Evolutionary conservation across 2,888 invertebrate genomes (phyloP).

Genomic region (Falcaria lacertinaria): DNA sequence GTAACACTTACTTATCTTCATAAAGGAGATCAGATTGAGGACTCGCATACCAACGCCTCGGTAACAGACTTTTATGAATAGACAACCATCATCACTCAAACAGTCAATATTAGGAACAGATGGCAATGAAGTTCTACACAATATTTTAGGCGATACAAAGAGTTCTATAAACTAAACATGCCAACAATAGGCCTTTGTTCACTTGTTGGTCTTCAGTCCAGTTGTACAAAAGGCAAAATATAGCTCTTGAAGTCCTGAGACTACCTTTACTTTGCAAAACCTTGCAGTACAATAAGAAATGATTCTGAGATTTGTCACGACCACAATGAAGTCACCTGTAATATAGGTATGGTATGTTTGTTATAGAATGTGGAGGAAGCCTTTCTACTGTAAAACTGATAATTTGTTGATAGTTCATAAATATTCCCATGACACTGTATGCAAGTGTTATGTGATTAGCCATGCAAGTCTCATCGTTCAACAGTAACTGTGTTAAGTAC

Average conservation of each 20-base stretch:
- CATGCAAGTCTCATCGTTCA: slow-evolving; percentile 15
- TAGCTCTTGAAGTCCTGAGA: background rate
- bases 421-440: too few relatives aligned
- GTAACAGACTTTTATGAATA: background rate
- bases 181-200: background rate
- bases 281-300: too few relatives aligned
- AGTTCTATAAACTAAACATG: background rate
- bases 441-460: background rate
- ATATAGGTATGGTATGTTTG: too few relatives aligned
- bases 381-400: too few relatives aligned
- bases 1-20: slow-evolving; percentile 14
- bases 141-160: background rate
- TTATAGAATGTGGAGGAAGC: too few relatives aligned
- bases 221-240: background rate
- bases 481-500: slow-evolving; percentile 28
- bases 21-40: slow-evolving; percentile 17
- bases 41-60: background rate
- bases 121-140: background rate
- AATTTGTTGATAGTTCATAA: too few relatives aligned
- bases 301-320: too few relatives aligned
- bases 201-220: background rate
- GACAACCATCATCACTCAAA: too few relatives aligned
- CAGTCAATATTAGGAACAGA: too few relatives aligned
- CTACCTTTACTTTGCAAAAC: too few relatives aligned
- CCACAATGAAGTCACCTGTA: too few relatives aligned